Conservation (phyloP, 2,888 invertebrate species). For the Sabatieria punctata region DNA sequence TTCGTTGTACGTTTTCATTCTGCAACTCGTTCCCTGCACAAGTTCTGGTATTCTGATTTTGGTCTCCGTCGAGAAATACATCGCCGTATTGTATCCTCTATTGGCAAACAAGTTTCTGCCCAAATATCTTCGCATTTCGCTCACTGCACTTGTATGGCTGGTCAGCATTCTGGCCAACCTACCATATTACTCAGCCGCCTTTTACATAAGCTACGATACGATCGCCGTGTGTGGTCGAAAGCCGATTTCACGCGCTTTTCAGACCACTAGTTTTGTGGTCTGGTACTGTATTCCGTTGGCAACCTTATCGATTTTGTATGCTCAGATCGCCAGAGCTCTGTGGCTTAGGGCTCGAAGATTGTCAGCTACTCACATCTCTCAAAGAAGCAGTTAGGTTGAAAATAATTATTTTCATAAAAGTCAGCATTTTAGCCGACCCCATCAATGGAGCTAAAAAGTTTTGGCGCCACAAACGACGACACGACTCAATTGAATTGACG, state of each 20-base stretch:
- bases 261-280: slow-evolving; percentile 53
- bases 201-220: too few relatives aligned
- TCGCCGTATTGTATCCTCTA: slow-evolving; percentile 44
- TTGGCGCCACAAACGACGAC: too few relatives aligned
- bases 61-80: slow-evolving; percentile 63
- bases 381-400: too few relatives aligned
- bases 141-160: slow-evolving; percentile 18
- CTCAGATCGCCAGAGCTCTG: slow-evolving; percentile 60
- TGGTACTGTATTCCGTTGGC: slow-evolving; percentile 62
- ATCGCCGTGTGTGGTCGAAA: too few relatives aligned
- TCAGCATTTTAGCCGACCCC: too few relatives aligned
- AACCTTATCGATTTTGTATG: slow-evolving; percentile 59
- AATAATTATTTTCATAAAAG: too few relatives aligned
- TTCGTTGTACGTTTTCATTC: slow-evolving; percentile 74
- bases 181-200: slow-evolving; percentile 18
- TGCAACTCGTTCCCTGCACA: slow-evolving; percentile 61
- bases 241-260: too few relatives aligned
- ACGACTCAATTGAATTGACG: too few relatives aligned
- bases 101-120: slow-evolving; percentile 21
- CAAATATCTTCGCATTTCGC: slow-evolving; percentile 15
- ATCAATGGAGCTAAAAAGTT: too few relatives aligned
- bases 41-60: slow-evolving; percentile 75
- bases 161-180: slow-evolving; percentile 15
- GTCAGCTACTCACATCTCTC: too few relatives aligned
- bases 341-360: slow-evolving; percentile 47